Evolutionary conservation across 92 coral and sea anemone species (phyloP).

Genomic region (Parazoanthus darwini): DNA sequence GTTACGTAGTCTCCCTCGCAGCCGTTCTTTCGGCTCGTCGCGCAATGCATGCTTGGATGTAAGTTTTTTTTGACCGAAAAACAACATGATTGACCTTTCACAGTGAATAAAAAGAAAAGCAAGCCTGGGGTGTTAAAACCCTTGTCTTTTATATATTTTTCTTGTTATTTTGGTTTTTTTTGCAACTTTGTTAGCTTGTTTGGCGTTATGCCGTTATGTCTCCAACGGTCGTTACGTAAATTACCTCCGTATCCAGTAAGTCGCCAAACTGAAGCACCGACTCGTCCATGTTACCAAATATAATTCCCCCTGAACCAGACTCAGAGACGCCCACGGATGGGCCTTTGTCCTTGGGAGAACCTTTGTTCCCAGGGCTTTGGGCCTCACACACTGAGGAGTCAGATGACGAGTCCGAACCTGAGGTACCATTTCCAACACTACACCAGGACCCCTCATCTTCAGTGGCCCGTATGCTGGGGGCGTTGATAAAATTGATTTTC

Average conservation of each 20-base stretch:
- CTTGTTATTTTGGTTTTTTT: too few species aligned
- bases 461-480: constrained; percentile 66
- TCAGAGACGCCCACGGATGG: constrained; percentile 74
- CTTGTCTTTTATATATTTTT: too few species aligned
- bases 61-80: too few species aligned
- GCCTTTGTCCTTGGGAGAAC: constrained; percentile 52
- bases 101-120: too few species aligned
- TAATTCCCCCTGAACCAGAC: constrained; percentile 89
- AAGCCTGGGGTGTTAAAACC: too few species aligned
- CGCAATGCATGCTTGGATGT: too few species aligned
- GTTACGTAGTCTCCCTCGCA: too few species aligned
- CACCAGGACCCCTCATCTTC: constrained; percentile 83
- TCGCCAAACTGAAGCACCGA: constrained; percentile 90
- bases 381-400: constrained; percentile 39
- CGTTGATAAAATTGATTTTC: constrained; percentile 69
- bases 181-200: neutral
- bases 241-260: constrained; percentile 83
- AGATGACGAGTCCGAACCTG: constrained; percentile 43
- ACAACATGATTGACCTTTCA: too few species aligned
- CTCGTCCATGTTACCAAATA: constrained; percentile 76
- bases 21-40: too few species aligned
- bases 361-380: constrained; percentile 20
- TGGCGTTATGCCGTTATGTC: neutral
- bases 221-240: neutral
- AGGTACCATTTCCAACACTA: constrained; percentile 54